These are phyloP conservation scores for Holothuria scabra DNA, from an alignment of 53 echinoderm and acorn worm species.

Conservation along the genomic window DNA sequence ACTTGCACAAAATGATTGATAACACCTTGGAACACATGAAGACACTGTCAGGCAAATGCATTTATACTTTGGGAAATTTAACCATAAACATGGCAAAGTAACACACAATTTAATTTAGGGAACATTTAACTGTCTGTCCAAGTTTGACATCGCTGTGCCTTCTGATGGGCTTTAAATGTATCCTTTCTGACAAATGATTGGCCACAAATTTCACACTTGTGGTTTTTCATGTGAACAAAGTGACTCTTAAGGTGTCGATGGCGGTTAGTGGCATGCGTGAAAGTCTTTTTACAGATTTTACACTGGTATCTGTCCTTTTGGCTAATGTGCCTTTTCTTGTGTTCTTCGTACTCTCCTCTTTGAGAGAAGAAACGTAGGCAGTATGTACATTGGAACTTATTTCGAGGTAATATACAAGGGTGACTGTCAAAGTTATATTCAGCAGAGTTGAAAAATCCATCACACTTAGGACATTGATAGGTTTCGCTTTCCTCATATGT, in stretches of 20 bases:
- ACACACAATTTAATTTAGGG: no score
- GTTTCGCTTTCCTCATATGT: constrained; percentile 1
- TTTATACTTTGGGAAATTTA: no score
- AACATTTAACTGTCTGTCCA: no score
- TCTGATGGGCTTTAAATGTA: constrained; percentile 8
- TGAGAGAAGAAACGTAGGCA: constrained; percentile 7
- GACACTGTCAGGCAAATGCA: no score
- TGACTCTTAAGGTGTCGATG: constrained; percentile 31
- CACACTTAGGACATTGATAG: constrained; percentile 30
- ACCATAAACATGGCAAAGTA: no score
- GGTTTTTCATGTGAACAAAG: constrained; percentile 18
- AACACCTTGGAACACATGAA: no score
- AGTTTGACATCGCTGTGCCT: no score
- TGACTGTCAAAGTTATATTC: constrained; percentile 23
- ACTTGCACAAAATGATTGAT: no score
- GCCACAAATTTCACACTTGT: constrained; percentile 9
- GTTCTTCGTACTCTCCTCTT: neutral
- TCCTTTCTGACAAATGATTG: constrained; percentile 29
- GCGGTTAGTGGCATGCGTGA: constrained; percentile 23
- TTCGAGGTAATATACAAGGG: constrained; percentile 17
- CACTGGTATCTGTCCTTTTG: constrained; percentile 30
- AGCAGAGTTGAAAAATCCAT: constrained; percentile 19
- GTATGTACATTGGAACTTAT: constrained; percentile 31
- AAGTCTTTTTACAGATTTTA: constrained; percentile 16
- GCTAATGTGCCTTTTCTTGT: constrained; percentile 4